Conservation (phyloP, 1,140 invertebrate genomes). For the Sarcophaga bullata region DNA sequence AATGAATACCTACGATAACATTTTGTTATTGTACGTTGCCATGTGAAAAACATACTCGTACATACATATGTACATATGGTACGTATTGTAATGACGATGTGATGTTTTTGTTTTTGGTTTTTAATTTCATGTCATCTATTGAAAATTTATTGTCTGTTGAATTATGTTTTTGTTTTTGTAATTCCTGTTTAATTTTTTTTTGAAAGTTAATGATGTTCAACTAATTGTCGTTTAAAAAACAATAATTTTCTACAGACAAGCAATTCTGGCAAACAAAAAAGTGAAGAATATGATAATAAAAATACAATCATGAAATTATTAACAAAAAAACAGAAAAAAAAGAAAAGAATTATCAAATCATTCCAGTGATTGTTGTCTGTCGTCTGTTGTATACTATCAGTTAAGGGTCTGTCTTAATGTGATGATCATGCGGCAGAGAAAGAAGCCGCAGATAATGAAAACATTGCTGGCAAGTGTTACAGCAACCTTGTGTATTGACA, state of each 20-base stretch:
- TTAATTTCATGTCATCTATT: neutral
- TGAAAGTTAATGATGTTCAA: neutral
- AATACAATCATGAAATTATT: no score
- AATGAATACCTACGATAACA: no score
- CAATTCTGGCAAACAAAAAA: neutral
- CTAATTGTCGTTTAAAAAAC: neutral
- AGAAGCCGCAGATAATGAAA: neutral
- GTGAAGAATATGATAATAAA: no score
- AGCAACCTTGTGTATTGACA: neutral
- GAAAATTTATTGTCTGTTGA: neutral
- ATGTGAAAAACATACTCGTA: no score
- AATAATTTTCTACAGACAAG: neutral
- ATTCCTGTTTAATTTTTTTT: no score
- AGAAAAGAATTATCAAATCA: neutral
- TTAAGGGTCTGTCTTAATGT: neutral
- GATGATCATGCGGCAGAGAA: neutral
- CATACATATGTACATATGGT: no score
- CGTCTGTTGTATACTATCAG: neutral
- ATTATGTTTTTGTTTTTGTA: neutral
- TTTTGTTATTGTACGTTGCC: no score
- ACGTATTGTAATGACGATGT: no score
- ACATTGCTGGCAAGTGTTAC: neutral
- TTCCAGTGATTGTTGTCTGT: neutral
- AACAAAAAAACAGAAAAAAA: no score
- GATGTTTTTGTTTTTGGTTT: neutral